These are phyloP conservation scores for Pharmacophagus antenor DNA, from an alignment of 2,888 invertebrate species.

Conservation along the genomic window DNA sequence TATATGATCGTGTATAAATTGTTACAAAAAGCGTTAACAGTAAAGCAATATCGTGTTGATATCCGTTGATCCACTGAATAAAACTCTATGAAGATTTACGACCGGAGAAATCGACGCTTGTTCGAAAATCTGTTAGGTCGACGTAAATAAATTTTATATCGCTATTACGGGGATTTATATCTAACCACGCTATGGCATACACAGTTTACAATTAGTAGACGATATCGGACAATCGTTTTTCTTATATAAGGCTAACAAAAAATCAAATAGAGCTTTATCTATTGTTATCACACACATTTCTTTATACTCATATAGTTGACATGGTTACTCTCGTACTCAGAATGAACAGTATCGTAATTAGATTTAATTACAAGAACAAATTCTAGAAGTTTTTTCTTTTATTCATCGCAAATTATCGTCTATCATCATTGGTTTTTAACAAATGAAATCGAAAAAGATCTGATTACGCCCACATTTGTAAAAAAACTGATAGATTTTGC, in stretches of 20 bases:
- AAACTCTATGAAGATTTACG: conserved; percentile 1
- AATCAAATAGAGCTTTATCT: not conserved
- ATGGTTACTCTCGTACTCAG: no score
- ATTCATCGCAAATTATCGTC: no score
- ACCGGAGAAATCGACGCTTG: conserved; percentile 2
- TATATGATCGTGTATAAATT: not conserved
- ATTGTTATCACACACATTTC: no score
- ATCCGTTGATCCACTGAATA: conserved; percentile 2
- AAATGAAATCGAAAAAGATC: no score
- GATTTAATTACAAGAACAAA: no score
- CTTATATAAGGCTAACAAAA: not conserved
- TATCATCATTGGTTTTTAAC: no score
- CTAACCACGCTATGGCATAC: not conserved
- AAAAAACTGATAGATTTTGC: no score
- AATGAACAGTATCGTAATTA: no score
- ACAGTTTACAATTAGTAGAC: not conserved
- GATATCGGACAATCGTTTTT: not conserved
- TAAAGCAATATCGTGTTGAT: conserved; percentile 6
- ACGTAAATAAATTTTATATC: conserved; percentile 2
- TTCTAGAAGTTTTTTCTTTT: no score
- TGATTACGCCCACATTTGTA: no score
- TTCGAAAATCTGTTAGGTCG: conserved; percentile 2
- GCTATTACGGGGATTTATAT: conserved; percentile 2
- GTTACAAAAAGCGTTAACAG: not conserved
- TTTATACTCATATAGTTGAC: no score